phyloP scores from a whole-genome alignment of 2,797 vertebrate species.

The Girardinus metallicus region DNA sequence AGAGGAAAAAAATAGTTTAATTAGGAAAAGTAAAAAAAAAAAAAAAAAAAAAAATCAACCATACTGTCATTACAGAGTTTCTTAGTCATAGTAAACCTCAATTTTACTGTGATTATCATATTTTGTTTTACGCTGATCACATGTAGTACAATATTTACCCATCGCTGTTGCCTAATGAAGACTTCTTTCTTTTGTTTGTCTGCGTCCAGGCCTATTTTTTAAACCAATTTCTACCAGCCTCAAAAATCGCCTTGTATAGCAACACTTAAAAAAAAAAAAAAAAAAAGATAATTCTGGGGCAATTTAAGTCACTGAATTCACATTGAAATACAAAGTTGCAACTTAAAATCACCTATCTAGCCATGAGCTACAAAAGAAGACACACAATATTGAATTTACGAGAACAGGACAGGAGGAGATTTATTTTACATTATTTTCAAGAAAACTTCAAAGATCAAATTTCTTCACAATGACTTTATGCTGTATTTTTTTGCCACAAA shows the following conservation, averaged over 20 bases:
- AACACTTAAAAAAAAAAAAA: not conserved
- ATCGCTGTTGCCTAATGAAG: not conserved
- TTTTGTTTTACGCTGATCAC: not conserved
- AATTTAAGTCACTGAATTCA: not conserved
- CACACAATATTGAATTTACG: not conserved
- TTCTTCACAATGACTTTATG: not conserved
- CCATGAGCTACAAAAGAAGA: no score
- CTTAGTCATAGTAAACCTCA: not conserved
- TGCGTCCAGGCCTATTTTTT: not conserved
- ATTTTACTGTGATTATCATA: not conserved
- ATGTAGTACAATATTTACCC: not conserved
- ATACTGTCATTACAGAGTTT: not conserved
- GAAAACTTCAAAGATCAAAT: not conserved
- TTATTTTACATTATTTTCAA: not conserved
- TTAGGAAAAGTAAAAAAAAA: not conserved
- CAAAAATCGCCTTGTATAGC: not conserved
- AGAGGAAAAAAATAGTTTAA: not conserved
- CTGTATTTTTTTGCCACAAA: no score
- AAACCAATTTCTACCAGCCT: not conserved
- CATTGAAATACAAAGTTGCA: not conserved
- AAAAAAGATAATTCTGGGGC: not conserved
- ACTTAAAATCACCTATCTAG: not conserved
- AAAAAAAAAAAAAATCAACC: no score
- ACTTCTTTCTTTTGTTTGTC: no score
- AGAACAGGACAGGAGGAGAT: not conserved